A percentile compares a stretch with the other conserved stretches of the same genome.
Conservation (phyloP, 1,140 invertebrate species). For the Helicoverpa armigera region DNA sequence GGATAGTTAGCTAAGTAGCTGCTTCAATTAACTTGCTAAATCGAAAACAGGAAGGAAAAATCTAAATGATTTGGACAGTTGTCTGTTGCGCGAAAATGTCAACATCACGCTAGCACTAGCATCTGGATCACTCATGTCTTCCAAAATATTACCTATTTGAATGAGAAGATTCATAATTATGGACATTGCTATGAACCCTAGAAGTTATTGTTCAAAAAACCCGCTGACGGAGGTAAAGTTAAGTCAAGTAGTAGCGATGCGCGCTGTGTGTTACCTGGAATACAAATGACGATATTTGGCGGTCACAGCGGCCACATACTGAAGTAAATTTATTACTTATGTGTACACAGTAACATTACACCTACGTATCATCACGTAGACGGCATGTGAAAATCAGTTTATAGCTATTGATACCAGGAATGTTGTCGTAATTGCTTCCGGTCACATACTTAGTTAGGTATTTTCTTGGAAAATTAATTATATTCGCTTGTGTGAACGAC, state of each 20-base stretch:
- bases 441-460: conserved; percentile 66
- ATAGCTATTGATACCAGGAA: conserved; percentile 75
- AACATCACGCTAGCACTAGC: too few relatives aligned
- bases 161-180: background rate
- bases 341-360: conserved; percentile 60
- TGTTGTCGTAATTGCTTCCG: conserved; percentile 79
- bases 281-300: conserved; percentile 82
- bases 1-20: too few relatives aligned
- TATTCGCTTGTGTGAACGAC: conserved; percentile 11
- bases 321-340: conserved; percentile 74
- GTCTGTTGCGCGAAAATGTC: too few relatives aligned
- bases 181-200: background rate
- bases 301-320: conserved; percentile 72
- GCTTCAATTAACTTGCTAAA: too few relatives aligned
- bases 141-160: too few relatives aligned
- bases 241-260: conserved; percentile 69
- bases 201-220: conserved; percentile 9
- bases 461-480: conserved; percentile 63
- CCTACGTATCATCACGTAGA: conserved; percentile 71
- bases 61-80: too few relatives aligned
- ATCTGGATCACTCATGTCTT: too few relatives aligned
- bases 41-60: too few relatives aligned
- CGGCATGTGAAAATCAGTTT: conserved; percentile 79
- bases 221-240: conserved; percentile 60
- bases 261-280: conserved; percentile 64